A percentile compares a stretch with the other conserved stretches of the same genome.
phyloP scores from a whole-genome alignment of 2,888 invertebrate species.

The Tinea trinotella region DNA sequence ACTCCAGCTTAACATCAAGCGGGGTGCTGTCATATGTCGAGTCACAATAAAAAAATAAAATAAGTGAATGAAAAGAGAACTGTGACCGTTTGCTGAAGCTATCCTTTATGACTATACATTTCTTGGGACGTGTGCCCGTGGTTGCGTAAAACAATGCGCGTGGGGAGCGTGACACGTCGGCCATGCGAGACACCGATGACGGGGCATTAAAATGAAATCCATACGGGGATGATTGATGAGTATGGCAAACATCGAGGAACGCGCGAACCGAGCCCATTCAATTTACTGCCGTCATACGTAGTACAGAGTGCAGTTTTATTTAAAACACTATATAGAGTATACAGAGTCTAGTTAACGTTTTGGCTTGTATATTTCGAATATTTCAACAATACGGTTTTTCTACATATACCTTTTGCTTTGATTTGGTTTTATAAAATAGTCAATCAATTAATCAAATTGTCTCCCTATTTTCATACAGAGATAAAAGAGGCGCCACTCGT shows the following conservation, averaged over 20 bases:
- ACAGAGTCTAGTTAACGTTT: slow-evolving; percentile 28
- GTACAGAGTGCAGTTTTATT: slow-evolving; percentile 34
- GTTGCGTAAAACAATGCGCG: slow-evolving; percentile 36
- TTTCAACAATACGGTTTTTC: too few relatives aligned
- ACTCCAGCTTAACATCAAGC: too few relatives aligned
- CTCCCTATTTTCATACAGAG: too few relatives aligned
- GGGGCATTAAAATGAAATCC: slow-evolving; percentile 69
- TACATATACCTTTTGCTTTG: too few relatives aligned
- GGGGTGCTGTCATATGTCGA: too few relatives aligned
- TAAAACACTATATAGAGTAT: slow-evolving; percentile 25
- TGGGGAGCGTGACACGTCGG: slow-evolving; percentile 37
- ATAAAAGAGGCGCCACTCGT: too few relatives aligned
- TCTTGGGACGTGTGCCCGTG: slow-evolving; percentile 15
- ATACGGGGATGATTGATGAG: slow-evolving; percentile 68
- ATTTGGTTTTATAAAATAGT: too few relatives aligned
- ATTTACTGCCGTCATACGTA: slow-evolving; percentile 48
- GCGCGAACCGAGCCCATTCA: slow-evolving; percentile 48
- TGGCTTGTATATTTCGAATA: not conserved
- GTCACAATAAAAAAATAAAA: too few relatives aligned
- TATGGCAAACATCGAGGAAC: slow-evolving; percentile 48
- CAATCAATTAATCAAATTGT: too few relatives aligned
- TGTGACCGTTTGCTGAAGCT: not conserved
- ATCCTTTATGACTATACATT: not conserved
- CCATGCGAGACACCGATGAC: slow-evolving; percentile 61
- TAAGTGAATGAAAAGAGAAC: not conserved